phyloP scores from a whole-genome alignment of 1,140 invertebrate species.

The Trichoplusia ni region DNA sequence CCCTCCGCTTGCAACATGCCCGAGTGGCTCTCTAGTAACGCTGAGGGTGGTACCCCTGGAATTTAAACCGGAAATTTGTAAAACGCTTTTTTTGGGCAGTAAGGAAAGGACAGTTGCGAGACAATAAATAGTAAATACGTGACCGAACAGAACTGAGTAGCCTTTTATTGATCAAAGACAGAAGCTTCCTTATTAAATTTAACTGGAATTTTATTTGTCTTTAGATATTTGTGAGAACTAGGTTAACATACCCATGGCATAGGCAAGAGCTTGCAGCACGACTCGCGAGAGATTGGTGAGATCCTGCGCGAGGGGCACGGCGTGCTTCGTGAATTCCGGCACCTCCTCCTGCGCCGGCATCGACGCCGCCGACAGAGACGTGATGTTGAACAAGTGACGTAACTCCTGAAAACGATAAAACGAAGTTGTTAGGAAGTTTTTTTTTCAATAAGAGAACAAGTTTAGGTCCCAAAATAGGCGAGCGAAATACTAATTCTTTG shows the following conservation, averaged over 20 bases:
- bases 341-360: conserved; percentile 85
- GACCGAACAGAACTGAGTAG: too few species aligned
- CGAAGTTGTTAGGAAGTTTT: background rate
- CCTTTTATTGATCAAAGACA: too few species aligned
- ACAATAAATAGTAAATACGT: too few species aligned
- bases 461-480: too few species aligned
- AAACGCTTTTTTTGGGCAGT: too few species aligned
- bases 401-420: conserved; percentile 75
- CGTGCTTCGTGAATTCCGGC: conserved; percentile 84
- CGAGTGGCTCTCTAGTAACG: conserved; percentile 82
- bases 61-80: too few species aligned
- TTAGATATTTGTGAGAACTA: background rate
- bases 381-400: conserved; percentile 86
- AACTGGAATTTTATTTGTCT: background rate
- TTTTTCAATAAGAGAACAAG: too few species aligned
- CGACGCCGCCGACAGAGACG: conserved; percentile 82
- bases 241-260: conserved; percentile 80
- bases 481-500: too few species aligned
- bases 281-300: conserved; percentile 86
- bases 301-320: conserved; percentile 84
- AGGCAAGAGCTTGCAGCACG: conserved; percentile 85
- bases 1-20: conserved; percentile 83
- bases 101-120: too few species aligned
- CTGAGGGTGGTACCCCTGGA: conserved; percentile 63
- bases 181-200: background rate